Base-by-base conservation (phyloP, 2,113 vertebrate genomes). In the Sebastes fasciatus region DNA sequence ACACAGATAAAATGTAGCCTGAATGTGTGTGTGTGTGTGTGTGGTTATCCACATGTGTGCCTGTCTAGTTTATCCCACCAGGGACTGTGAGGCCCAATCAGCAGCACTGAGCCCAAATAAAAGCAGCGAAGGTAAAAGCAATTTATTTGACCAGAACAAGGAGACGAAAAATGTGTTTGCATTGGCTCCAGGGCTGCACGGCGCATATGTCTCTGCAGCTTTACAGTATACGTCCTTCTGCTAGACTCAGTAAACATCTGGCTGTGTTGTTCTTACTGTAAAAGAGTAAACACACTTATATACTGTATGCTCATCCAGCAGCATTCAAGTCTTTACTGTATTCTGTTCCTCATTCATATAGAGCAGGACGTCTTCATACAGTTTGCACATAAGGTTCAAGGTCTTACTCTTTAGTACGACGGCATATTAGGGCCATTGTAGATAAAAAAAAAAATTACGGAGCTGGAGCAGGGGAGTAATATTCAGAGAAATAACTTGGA, bases 131-230 rank as follows among this genome's bases (percentile, higher is more conserved):
- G 86, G 89, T 91, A 83, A 91, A 90, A 89, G 86, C 58, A 74
- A 86, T 92, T 76, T 90, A 71, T 89, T 92, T 92, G 90, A 91
- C 88, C 89, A 82, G 74, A 77, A 88, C 80, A 80, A 84, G 87
- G 43, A 84, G 65, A 86, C 49, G 34, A 77, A 67, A 87, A 82
- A 52, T 5, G 54, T 89, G 86, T 93, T 93, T 90, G 86, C 74
- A 4, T 83, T 85, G 49, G 82, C 84, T 87, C 23, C 76, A 61
- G 85, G 84, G 74, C 62, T 74, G 72, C 42, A 11, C 43, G 4
- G 69, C 66, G 49, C 67, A 68, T 69, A 87, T 45, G 87, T 73
- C 82, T 86, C 79, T 21, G 13, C 58, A 78, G 90, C 74, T 75
- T 77, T 80, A 57, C 54, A 21, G 19, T 3, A 61, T 40, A 81